Evolutionary conservation across 1,140 invertebrate genomes (phyloP).

Genomic region (Temnothorax longispinosus): DNA sequence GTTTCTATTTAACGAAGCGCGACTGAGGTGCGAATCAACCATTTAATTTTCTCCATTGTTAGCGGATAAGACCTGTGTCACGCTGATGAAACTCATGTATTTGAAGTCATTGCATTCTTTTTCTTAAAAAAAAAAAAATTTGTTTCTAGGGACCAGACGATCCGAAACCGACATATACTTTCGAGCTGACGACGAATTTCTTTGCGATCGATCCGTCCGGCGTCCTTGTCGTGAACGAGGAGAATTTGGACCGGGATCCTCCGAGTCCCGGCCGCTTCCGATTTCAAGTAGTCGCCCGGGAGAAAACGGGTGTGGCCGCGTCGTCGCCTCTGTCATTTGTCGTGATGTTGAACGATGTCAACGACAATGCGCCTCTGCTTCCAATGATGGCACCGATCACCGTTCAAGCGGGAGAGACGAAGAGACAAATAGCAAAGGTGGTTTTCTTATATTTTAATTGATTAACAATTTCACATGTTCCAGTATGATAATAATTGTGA

Average conservation of each 20-base stretch:
- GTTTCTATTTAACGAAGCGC: constrained; percentile 66
- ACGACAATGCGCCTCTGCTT: constrained; percentile 93
- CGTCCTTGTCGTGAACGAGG: constrained; percentile 92
- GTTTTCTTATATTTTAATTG: neutral
- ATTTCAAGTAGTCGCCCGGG: constrained; percentile 93
- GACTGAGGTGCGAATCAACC: constrained; percentile 32
- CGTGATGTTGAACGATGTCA: constrained; percentile 92
- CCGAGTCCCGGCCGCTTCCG: constrained; percentile 93
- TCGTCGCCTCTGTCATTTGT: constrained; percentile 92
- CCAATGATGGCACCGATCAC: constrained; percentile 91
- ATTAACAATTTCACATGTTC: neutral
- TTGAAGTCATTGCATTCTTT: neutral
- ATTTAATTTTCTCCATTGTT: constrained; percentile 43
- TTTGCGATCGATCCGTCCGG: constrained; percentile 92
- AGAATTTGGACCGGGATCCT: constrained; percentile 94
- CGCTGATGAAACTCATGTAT: neutral
- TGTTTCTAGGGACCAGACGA: constrained; percentile 87
- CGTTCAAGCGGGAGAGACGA: constrained; percentile 93
- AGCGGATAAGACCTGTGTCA: neutral
- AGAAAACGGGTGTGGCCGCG: constrained; percentile 91
- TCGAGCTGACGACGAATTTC: constrained; percentile 93
- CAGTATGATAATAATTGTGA: neutral
- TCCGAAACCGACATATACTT: constrained; percentile 91
- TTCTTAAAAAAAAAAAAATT: neutral
- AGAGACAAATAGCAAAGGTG: constrained; percentile 91